A percentile compares a stretch with the other conserved stretches of the same genome.
Conservation (phyloP, 2,888 invertebrate species). For the Morpho achilles region DNA sequence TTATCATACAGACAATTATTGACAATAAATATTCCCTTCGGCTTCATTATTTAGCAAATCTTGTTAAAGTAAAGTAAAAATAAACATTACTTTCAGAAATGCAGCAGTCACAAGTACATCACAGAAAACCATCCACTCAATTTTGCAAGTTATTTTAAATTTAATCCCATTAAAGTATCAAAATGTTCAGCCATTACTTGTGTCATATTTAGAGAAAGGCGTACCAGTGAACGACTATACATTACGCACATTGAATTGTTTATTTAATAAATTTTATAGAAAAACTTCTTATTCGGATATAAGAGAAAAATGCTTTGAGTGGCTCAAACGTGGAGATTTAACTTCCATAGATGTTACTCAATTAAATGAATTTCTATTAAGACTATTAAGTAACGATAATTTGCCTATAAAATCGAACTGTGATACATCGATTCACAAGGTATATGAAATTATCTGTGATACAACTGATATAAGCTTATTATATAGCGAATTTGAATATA, state of each 20-base stretch:
- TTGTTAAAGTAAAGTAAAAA: too few relatives aligned
- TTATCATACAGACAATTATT: too few relatives aligned
- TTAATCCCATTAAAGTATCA: conserved; percentile 45
- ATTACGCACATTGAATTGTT: conserved; percentile 46
- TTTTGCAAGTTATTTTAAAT: conserved; percentile 49
- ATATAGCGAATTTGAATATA: conserved; percentile 58
- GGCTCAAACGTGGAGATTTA: conserved; percentile 48
- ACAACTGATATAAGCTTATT: conserved; percentile 52
- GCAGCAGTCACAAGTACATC: conserved; percentile 42
- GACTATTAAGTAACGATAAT: conserved; percentile 56
- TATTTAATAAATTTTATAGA: conserved; percentile 54
- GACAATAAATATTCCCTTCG: too few relatives aligned
- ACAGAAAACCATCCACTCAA: conserved; percentile 52
- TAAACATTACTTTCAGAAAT: conserved; percentile 44
- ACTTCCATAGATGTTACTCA: background rate
- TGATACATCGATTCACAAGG: conserved; percentile 3
- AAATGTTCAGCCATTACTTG: conserved; percentile 51
- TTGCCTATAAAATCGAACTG: conserved; percentile 25
- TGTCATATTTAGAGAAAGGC: conserved; percentile 59
- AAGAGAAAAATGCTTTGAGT: conserved; percentile 47
- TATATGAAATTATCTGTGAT: conserved; percentile 49
- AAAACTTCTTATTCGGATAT: conserved; percentile 49
- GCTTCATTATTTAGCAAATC: too few relatives aligned
- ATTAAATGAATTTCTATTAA: conserved; percentile 45
- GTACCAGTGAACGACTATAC: conserved; percentile 57